phyloP scores from a whole-genome alignment of 2,113 vertebrate genomes.

The Drymodes brunneopygia region DNA sequence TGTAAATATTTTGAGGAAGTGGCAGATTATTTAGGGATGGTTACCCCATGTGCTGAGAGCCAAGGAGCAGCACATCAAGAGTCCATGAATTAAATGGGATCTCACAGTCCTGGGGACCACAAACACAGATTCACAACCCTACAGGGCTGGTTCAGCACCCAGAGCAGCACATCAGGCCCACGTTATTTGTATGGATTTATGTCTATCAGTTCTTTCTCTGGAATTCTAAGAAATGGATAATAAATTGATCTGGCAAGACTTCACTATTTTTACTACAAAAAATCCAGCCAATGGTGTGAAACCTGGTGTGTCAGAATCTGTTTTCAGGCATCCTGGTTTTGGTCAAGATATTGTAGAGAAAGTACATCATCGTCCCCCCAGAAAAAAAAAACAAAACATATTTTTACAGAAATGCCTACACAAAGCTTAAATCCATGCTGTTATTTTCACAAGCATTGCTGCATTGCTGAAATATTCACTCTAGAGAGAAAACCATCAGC shows the following conservation, averaged over 20 bases:
- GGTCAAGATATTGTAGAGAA: neutral
- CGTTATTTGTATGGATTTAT: neutral
- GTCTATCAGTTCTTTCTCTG: neutral
- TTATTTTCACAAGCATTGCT: neutral
- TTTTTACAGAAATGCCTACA: neutral
- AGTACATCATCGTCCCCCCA: neutral
- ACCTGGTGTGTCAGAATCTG: neutral
- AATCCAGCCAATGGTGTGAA: neutral
- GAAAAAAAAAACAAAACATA: fast-evolving
- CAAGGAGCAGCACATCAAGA: neutral
- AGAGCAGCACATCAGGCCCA: neutral
- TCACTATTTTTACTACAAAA: neutral
- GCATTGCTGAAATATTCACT: neutral
- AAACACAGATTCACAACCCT: neutral
- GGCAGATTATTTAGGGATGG: neutral
- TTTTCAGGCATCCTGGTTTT: neutral
- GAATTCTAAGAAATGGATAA: neutral
- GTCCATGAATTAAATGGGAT: neutral
- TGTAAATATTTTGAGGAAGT: neutral
- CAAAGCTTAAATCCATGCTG: neutral
- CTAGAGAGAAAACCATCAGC: neutral
- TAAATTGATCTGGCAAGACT: neutral
- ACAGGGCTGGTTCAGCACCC: fast-evolving
- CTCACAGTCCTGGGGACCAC: neutral
- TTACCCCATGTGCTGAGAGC: neutral